These are phyloP conservation scores for Andrena bucephala DNA, from an alignment of 2,888 invertebrate genomes.

Conservation along the genomic window DNA sequence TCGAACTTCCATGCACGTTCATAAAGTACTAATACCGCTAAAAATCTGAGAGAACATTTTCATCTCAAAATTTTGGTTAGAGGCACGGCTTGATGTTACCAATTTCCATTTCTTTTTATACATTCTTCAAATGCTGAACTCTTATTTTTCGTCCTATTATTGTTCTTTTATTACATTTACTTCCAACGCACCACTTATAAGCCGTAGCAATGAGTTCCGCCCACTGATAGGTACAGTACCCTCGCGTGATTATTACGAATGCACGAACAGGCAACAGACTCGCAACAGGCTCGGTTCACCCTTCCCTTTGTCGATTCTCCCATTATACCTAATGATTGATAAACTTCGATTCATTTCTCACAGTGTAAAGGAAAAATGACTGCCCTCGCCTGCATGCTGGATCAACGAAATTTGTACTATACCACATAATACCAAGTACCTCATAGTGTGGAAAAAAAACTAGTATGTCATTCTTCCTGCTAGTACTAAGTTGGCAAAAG, in stretches of 20 bases:
- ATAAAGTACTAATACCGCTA: slow-evolving; percentile 64
- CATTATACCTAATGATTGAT: slow-evolving; percentile 29
- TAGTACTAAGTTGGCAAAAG: slow-evolving; percentile 66
- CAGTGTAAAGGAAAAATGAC: slow-evolving; percentile 56
- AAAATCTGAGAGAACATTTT: slow-evolving; percentile 61
- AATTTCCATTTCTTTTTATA: slow-evolving; percentile 37
- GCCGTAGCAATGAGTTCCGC: slow-evolving; percentile 32
- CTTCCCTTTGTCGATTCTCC: slow-evolving; percentile 47
- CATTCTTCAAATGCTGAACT: slow-evolving; percentile 53
- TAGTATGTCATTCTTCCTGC: slow-evolving; percentile 50
- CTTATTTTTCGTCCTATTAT: slow-evolving; percentile 38
- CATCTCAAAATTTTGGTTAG: slow-evolving; percentile 53
- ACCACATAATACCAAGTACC: slow-evolving; percentile 60
- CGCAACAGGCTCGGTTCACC: slow-evolving; percentile 44
- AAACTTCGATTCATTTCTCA: slow-evolving; percentile 37
- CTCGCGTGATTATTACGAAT: slow-evolving; percentile 20
- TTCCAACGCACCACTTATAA: slow-evolving; percentile 49
- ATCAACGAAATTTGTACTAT: slow-evolving; percentile 71
- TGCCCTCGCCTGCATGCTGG: slow-evolving; percentile 48
- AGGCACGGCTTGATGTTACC: slow-evolving; percentile 47
- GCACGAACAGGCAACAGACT: slow-evolving; percentile 23
- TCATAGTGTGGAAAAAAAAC: slow-evolving; percentile 55
- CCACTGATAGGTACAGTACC: slow-evolving; percentile 31
- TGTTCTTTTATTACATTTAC: slow-evolving; percentile 32
- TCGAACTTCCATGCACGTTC: slow-evolving; percentile 63